Conservation (phyloP, 2,797 vertebrate genomes). For the Hoplostethus mediterraneus region DNA sequence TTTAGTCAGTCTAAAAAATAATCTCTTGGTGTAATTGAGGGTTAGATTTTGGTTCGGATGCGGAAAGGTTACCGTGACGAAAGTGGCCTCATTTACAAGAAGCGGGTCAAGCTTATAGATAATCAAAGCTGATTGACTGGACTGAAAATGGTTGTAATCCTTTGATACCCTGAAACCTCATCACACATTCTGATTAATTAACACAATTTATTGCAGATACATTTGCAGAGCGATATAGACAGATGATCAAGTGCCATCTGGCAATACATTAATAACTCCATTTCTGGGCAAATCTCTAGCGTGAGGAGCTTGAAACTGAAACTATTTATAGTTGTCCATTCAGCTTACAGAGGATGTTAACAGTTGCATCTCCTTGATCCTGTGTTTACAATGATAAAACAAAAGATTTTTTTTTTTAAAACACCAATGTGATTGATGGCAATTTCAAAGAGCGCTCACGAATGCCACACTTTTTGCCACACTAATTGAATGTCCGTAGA, state of each 20-base stretch:
- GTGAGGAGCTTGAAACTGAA: not conserved
- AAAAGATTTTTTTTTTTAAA: not conserved
- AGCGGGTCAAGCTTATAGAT: not conserved
- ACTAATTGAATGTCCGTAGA: constrained; percentile 32
- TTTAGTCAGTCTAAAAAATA: too few species aligned
- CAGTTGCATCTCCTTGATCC: not conserved
- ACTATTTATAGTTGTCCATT: constrained; percentile 19
- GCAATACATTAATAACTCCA: constrained; percentile 35
- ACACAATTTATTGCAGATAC: constrained; percentile 31
- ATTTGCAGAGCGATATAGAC: constrained; percentile 44
- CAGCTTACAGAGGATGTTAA: constrained; percentile 12
- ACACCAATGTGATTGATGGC: not conserved
- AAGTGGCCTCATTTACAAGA: constrained; percentile 6
- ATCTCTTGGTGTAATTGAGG: not conserved
- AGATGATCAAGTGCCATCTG: constrained; percentile 67
- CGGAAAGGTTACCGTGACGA: not conserved
- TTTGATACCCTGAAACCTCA: constrained; percentile 27
- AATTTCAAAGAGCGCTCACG: not conserved
- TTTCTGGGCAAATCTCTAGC: constrained; percentile 11
- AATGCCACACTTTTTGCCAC: not conserved
- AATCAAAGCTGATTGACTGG: constrained; percentile 36
- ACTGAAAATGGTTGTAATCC: constrained; percentile 31
- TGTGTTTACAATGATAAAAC: too few species aligned
- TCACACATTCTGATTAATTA: constrained; percentile 47
- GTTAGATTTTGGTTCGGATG: not conserved